These are phyloP conservation scores for Sphaeridia pumilis DNA, from an alignment of 2,888 invertebrate genomes.

Conservation along the genomic window DNA sequence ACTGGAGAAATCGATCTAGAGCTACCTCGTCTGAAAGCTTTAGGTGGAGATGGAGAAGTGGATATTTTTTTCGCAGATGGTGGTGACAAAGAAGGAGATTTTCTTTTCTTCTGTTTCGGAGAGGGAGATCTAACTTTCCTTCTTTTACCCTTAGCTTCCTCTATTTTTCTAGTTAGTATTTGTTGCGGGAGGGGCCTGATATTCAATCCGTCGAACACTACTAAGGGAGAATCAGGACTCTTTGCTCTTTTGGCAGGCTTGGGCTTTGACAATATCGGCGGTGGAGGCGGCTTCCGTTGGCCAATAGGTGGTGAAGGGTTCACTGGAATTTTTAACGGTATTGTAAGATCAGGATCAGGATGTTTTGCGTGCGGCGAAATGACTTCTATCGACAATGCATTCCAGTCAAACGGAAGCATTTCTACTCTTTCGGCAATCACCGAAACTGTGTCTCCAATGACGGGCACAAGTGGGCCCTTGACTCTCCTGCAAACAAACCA, in stretches of 20 bases:
- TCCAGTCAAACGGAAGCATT: constrained; percentile 11
- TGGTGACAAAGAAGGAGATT: no score
- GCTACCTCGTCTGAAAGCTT: no score
- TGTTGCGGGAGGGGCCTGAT: not conserved
- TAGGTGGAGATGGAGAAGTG: no score
- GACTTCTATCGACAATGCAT: constrained; percentile 5
- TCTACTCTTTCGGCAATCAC: constrained; percentile 10
- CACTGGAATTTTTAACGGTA: not conserved
- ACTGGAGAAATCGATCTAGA: no score
- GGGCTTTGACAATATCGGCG: constrained; percentile 6
- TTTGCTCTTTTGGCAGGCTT: not conserved
- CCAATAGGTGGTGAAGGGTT: constrained; percentile 4
- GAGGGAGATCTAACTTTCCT: not conserved
- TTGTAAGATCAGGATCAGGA: not conserved
- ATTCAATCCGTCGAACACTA: not conserved
- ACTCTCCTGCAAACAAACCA: constrained; percentile 12
- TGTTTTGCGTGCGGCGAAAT: not conserved
- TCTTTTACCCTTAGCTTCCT: not conserved
- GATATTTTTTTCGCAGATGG: no score
- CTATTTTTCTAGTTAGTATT: not conserved
- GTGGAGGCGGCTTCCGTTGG: constrained; percentile 11
- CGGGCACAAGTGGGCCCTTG: not conserved
- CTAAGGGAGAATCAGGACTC: not conserved
- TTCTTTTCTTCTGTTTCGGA: not conserved
- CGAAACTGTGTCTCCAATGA: constrained; percentile 1